These are phyloP conservation scores for Drosophila prolongata DNA, from an alignment of 2,888 invertebrate species.

Conservation along the genomic window DNA sequence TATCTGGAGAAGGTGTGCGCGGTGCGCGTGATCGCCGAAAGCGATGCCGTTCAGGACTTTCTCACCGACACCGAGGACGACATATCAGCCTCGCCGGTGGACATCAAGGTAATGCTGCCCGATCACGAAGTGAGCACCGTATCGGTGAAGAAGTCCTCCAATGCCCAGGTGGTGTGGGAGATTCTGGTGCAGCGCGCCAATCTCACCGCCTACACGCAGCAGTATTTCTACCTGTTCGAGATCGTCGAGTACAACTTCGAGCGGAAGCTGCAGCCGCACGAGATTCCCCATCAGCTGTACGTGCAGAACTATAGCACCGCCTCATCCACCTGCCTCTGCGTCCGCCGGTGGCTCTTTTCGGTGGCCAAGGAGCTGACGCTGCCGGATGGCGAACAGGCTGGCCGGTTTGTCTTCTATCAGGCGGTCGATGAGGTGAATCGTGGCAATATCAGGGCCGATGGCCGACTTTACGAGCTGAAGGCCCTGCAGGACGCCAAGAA, in stretches of 20 bases:
- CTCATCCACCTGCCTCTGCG: slow-evolving; percentile 95
- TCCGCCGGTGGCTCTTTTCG: slow-evolving; percentile 95
- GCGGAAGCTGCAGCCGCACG: slow-evolving; percentile 95
- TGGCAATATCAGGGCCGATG: slow-evolving; percentile 94
- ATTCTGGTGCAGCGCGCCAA: slow-evolving; percentile 93
- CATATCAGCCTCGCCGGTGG: slow-evolving; percentile 90
- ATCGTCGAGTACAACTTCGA: slow-evolving; percentile 99
- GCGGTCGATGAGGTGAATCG: slow-evolving; percentile 98
- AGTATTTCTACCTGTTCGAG: slow-evolving; percentile 98
- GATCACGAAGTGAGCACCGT: slow-evolving; percentile 96
- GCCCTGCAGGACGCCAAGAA: slow-evolving; percentile 96
- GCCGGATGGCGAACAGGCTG: slow-evolving; percentile 89
- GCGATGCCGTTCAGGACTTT: slow-evolving; percentile 98
- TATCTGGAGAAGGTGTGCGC: slow-evolving; percentile 99
- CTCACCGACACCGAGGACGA: slow-evolving; percentile 96
- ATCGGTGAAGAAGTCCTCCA: slow-evolving; percentile 94
- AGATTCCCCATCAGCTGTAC: slow-evolving; percentile 98
- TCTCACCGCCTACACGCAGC: slow-evolving; percentile 91
- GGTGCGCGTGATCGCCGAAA: slow-evolving; percentile 98
- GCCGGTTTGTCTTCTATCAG: slow-evolving; percentile 95
- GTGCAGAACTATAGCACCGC: slow-evolving; percentile 99
- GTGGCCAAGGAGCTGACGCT: slow-evolving; percentile 88
- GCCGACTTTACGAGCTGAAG: slow-evolving; percentile 97
- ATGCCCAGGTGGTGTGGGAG: slow-evolving; percentile 95
- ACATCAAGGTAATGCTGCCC: slow-evolving; percentile 93